A percentile compares a stretch with the other conserved stretches of the same genome.
Evolutionary conservation across 2,797 vertebrate genomes (phyloP).

Genomic region (Notoglanidium macrostoma): DNA sequence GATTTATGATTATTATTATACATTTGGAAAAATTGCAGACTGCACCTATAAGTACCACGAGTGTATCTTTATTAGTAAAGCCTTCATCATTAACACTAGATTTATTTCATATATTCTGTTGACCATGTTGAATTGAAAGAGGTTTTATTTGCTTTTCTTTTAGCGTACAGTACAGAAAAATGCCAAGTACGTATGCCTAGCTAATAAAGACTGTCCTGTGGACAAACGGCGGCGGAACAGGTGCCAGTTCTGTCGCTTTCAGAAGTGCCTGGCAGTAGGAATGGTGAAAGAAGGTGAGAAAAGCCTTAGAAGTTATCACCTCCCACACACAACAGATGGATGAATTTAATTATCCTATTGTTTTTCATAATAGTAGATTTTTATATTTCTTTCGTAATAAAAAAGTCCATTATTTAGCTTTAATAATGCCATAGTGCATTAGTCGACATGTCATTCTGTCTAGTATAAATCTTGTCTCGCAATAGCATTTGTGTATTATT

Average conservation of each 20-base stretch:
- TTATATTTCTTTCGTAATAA: not conserved
- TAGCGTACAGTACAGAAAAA: slow-evolving; percentile 99
- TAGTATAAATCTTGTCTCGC: not conserved
- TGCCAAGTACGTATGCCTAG: slow-evolving; percentile 96
- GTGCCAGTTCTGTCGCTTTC: slow-evolving; percentile 98
- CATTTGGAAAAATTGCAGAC: not conserved
- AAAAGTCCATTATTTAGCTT: not conserved
- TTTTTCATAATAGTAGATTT: not conserved
- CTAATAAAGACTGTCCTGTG: slow-evolving; percentile 96
- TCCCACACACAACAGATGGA: slow-evolving; percentile 26
- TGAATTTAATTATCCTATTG: slow-evolving; percentile 19
- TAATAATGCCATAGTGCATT: not conserved
- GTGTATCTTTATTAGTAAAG: not conserved
- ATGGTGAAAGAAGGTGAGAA: slow-evolving; percentile 97
- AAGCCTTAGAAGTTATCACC: not conserved
- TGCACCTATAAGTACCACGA: not conserved
- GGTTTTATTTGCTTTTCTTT: slow-evolving; percentile 57
- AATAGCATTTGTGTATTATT: not conserved
- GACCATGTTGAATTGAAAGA: not conserved
- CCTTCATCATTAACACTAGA: not conserved
- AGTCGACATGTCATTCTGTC: not conserved
- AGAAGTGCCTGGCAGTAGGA: slow-evolving; percentile 95
- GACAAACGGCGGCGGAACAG: slow-evolving; percentile 96
- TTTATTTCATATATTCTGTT: no score
- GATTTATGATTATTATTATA: not conserved